Conservation (phyloP, 2,888 invertebrate species). For the Noctuana brunneofusca region DNA sequence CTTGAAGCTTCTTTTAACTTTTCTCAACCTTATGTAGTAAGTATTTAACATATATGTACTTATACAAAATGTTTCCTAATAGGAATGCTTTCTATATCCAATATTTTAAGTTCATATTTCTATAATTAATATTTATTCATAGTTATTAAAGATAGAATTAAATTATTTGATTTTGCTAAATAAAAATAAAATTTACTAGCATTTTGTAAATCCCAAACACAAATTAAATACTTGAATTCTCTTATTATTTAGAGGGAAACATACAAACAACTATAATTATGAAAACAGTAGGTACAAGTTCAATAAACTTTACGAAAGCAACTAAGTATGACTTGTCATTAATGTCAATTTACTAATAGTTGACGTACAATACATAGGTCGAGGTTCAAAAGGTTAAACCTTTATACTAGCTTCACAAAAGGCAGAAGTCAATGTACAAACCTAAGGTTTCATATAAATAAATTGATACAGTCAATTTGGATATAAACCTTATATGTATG, state of each 20-base stretch:
- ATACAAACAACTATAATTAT: too few relatives aligned
- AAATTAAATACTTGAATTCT: too few relatives aligned
- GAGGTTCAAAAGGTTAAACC: not conserved
- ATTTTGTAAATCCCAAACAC: too few relatives aligned
- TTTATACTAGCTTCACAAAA: constrained; percentile 1
- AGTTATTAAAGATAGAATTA: too few relatives aligned
- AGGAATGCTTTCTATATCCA: too few relatives aligned
- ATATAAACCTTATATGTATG: not conserved
- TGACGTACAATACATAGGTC: not conserved
- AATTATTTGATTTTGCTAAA: too few relatives aligned
- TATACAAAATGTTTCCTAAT: not conserved
- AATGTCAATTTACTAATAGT: constrained; percentile 2
- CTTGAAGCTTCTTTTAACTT: constrained; percentile 18
- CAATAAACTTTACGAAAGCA: constrained; percentile 3
- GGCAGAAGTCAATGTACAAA: constrained; percentile 5
- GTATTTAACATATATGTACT: not conserved
- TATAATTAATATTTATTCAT: too few relatives aligned
- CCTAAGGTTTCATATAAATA: not conserved
- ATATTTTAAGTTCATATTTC: too few relatives aligned
- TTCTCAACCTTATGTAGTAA: constrained; percentile 13
- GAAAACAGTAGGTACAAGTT: not conserved
- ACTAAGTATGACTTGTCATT: not conserved
- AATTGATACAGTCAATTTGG: constrained; percentile 9
- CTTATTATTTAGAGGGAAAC: too few relatives aligned
- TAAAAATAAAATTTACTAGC: too few relatives aligned